Conservation (phyloP, 2,888 invertebrate genomes). For the Sphaerophoria rueppellii region DNA sequence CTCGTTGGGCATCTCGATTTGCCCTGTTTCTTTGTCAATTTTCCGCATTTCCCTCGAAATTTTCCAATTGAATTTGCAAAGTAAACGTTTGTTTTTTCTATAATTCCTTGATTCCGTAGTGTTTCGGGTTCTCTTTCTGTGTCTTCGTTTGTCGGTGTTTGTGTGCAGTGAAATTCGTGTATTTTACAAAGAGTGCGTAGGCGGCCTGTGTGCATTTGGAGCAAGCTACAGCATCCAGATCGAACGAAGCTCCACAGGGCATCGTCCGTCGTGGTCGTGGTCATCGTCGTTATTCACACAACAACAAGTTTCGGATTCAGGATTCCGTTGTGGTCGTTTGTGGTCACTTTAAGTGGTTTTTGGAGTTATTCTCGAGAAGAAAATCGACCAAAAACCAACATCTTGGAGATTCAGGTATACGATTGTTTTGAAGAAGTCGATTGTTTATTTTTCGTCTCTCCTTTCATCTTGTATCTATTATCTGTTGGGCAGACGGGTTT, state of each 20-base stretch:
- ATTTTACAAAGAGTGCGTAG: constrained; percentile 51
- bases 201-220: constrained; percentile 54
- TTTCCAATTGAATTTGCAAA: constrained; percentile 34
- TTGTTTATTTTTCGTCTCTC: constrained; percentile 1
- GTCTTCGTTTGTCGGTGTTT: not conserved
- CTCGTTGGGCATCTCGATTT: constrained; percentile 1
- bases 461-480: not conserved
- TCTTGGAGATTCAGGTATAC: constrained; percentile 45
- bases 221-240: constrained; percentile 43
- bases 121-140: not conserved
- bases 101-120: not conserved
- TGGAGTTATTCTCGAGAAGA: constrained; percentile 3
- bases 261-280: constrained; percentile 33
- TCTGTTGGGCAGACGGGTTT: not conserved
- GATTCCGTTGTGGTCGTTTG: constrained; percentile 49
- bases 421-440: constrained; percentile 15
- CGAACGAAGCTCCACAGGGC: constrained; percentile 35
- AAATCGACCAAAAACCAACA: constrained; percentile 28
- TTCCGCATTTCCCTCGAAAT: constrained; percentile 37
- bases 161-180: constrained; percentile 35
- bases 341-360: constrained; percentile 40
- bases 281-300: constrained; percentile 33
- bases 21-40: not conserved
- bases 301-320: constrained; percentile 44
- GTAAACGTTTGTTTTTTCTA: constrained; percentile 29